A percentile compares a stretch with the other conserved stretches of the same genome.
These are phyloP conservation scores for Mobula birostris DNA, from an alignment of 2,113 vertebrate species.

Conservation along the genomic window DNA sequence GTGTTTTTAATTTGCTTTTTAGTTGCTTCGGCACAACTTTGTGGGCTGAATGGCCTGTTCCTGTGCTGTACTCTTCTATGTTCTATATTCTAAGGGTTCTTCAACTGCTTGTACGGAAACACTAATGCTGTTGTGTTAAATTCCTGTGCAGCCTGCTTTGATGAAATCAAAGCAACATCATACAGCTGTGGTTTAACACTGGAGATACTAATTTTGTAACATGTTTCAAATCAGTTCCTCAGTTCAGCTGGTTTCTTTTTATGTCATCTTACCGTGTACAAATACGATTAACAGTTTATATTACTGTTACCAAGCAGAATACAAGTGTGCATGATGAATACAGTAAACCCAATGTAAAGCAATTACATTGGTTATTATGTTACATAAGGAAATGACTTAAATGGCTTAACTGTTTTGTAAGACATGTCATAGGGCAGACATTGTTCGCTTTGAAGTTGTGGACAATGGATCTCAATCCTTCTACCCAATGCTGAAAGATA, in stretches of 20 bases:
- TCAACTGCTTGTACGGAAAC: not conserved
- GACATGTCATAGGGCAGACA: slow-evolving; percentile 96
- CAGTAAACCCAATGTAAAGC: not conserved
- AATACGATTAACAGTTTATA: not conserved
- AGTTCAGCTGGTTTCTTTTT: not conserved
- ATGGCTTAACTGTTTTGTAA: slow-evolving; percentile 82
- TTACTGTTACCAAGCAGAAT: not conserved
- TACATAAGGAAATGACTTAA: not conserved
- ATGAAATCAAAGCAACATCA: not conserved
- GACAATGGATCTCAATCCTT: slow-evolving; percentile 86
- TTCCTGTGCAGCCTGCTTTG: not conserved
- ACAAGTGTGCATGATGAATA: not conserved
- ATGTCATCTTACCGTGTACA: not conserved
- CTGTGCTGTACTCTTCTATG: too few species aligned
- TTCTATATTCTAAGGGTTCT: not conserved
- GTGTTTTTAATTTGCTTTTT: too few species aligned
- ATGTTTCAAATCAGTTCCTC: not conserved
- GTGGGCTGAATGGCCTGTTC: too few species aligned
- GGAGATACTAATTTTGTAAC: not conserved
- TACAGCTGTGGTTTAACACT: not conserved
- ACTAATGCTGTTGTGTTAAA: not conserved
- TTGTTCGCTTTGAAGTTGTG: slow-evolving; percentile 98
- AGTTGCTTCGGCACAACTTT: too few species aligned
- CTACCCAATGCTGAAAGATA: slow-evolving; percentile 83
- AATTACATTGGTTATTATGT: not conserved